A percentile compares a stretch with the other conserved stretches of the same genome.
These are phyloP conservation scores for Siderastrea radians DNA, from an alignment of 92 coral and sea anemone genomes.

Conservation along the genomic window DNA sequence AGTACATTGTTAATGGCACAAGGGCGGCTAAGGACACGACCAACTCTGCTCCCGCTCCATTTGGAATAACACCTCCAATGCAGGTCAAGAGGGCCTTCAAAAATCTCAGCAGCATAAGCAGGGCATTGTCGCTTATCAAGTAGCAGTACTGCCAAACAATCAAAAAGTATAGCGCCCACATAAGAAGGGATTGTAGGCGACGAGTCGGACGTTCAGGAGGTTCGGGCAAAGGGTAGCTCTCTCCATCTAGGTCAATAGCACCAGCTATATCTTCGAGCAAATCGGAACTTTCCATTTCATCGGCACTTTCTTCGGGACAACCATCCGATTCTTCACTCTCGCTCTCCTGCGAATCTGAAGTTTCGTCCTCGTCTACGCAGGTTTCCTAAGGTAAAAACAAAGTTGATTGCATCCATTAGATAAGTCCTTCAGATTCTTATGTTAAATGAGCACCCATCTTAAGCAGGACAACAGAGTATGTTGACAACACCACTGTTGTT, in stretches of 20 bases:
- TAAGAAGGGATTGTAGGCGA: slow-evolving; percentile 8
- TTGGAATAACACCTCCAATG: not conserved
- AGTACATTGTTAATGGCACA: slow-evolving; percentile 9
- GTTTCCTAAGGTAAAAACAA: too few relatives aligned
- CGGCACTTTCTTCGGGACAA: not conserved
- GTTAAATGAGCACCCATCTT: too few relatives aligned
- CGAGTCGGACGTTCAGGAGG: slow-evolving; percentile 7
- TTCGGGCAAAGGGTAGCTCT: slow-evolving; percentile 1
- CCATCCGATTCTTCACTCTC: slow-evolving; percentile 15
- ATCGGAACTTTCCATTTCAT: slow-evolving; percentile 23
- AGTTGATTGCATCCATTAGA: too few relatives aligned
- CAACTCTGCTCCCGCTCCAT: slow-evolving; percentile 20
- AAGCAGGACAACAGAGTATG: too few relatives aligned
- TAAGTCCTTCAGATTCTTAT: too few relatives aligned
- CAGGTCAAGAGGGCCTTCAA: not conserved
- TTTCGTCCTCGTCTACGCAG: too few relatives aligned
- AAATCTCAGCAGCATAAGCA: slow-evolving; percentile 28
- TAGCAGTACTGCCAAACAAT: slow-evolving; percentile 29
- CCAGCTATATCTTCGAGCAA: slow-evolving; percentile 16
- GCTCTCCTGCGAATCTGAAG: too few relatives aligned
- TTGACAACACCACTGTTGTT: too few relatives aligned
- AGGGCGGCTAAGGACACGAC: slow-evolving; percentile 12
- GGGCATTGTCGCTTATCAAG: slow-evolving; percentile 26
- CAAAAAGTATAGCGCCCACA: slow-evolving; percentile 29
- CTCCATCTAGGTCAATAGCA: slow-evolving; percentile 22